Evolutionary conservation across 1,140 invertebrate genomes (phyloP), one percentile per base, ranked within the genome.

Genomic region (Cecropterus lyciades): DNA sequence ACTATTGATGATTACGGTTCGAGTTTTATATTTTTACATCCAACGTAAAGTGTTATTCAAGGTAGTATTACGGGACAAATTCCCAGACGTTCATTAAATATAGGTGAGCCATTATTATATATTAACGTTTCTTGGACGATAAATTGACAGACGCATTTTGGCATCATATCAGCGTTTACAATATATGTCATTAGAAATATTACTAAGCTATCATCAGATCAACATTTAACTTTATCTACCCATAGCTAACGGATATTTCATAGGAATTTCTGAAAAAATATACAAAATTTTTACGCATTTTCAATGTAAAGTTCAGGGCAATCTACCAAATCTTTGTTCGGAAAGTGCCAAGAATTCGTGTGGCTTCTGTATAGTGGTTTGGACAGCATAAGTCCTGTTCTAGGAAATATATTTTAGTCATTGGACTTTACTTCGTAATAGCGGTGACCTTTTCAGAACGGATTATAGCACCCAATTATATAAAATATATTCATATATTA

Each of bases 321-420:
- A 75, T 70, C 69, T 62, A 84, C 82, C 80, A 84, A 84, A 67
- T 72, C 14, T 52, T 42, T 71, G 67, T 72, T 64, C 68, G 65
- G 69, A 73, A 75, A 75, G 72, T 84, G 82, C 79, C 84, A 86
- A 83, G 33, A 70, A 51, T 53, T 33, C 9, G 2, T 33, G 30
- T 33, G 30, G 7, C 30, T 33, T 33, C 6, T 33, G 30, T 33
- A 33, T 33, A 33, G 30, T 33, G 30, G 30, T 9, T 33, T 33
- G 9, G 9, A 33, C 30, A 33, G 30, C 9, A 33, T 33, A 33
- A 33, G 30, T 33, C 30, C 30, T 33, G 30, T 33, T 33, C 30
- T 33, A 33, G 9, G 30, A 33, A 33, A 33, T 33, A 33, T 33
- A 33, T 33, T 33, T 33, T 1, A 6, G 30, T 33, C 30, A 33